Conservation (phyloP, 2,888 invertebrate species). For the Acanthosepion pharaonis region DNA sequence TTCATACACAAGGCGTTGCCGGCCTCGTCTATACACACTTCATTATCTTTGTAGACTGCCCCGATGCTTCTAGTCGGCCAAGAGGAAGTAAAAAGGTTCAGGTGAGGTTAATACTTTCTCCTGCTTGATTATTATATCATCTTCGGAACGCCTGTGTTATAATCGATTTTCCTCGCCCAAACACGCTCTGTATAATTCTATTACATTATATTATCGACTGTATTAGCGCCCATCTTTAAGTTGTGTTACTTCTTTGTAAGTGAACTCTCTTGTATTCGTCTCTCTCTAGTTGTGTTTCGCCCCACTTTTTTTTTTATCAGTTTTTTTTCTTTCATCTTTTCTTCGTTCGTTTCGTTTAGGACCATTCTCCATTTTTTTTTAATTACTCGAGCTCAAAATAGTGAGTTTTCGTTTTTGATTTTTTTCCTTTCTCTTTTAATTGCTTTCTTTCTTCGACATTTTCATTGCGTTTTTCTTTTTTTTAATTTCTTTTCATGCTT, state of each 20-base stretch:
- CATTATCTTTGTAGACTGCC: background rate
- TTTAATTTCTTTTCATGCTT: too few species aligned
- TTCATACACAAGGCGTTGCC: conserved; percentile 15
- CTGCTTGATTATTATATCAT: conserved; percentile 6
- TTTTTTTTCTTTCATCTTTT: too few species aligned
- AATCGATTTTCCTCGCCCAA: conserved; percentile 1
- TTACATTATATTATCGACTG: conserved; percentile 10
- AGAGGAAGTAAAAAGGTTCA: conserved; percentile 15
- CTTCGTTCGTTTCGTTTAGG: too few species aligned
- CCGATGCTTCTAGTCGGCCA: background rate
- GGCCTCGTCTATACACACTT: background rate
- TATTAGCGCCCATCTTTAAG: conserved; percentile 33
- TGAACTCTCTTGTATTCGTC: background rate
- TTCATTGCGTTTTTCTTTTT: too few species aligned
- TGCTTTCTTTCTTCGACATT: too few species aligned
- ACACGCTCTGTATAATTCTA: conserved; percentile 21
- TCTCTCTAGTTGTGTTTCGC: background rate
- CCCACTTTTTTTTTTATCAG: too few species aligned
- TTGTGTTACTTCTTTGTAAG: background rate
- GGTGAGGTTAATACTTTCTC: conserved; percentile 21
- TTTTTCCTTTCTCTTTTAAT: too few species aligned
- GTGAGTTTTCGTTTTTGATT: too few species aligned
- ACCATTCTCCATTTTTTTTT: too few species aligned
- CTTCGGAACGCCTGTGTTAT: conserved; percentile 33
- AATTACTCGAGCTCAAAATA: too few species aligned